Evolutionary conservation across 2,888 invertebrate species (phyloP).

Genomic region (Brenthis daphne): DNA sequence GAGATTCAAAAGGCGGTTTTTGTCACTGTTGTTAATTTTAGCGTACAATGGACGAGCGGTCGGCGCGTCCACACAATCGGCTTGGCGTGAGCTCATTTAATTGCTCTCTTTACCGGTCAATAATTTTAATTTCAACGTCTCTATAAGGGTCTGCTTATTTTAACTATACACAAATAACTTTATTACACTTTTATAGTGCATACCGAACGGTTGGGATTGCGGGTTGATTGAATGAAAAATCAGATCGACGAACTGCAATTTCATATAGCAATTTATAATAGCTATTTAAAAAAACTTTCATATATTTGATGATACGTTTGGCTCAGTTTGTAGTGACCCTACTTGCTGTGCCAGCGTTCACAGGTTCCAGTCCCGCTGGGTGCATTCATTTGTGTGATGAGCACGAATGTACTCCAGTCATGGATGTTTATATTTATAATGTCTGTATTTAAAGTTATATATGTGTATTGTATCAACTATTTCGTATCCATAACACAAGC

Average conservation of each 20-base stretch:
- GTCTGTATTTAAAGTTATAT: too few species aligned
- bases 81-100: constrained; percentile 65
- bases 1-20: constrained; percentile 53
- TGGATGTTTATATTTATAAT: too few species aligned
- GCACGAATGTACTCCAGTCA: too few species aligned
- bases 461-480: too few species aligned
- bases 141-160: constrained; percentile 36
- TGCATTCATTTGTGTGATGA: too few species aligned
- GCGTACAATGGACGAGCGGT: constrained; percentile 65
- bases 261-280: neutral
- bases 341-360: too few species aligned
- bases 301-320: neutral
- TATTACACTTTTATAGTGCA: constrained; percentile 10
- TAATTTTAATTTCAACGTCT: constrained; percentile 54
- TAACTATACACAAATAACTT: constrained; percentile 17
- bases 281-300: neutral
- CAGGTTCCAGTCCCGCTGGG: too few species aligned
- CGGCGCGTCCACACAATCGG: constrained; percentile 64
- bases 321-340: too few species aligned
- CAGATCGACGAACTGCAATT: neutral
- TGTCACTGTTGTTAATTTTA: constrained; percentile 64
- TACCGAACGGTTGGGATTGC: constrained; percentile 1
- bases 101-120: constrained; percentile 65
- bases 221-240: neutral
- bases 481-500: too few species aligned